Base-by-base conservation (phyloP, 2,797 vertebrate genomes). In the Enteromius argenteus region DNA sequence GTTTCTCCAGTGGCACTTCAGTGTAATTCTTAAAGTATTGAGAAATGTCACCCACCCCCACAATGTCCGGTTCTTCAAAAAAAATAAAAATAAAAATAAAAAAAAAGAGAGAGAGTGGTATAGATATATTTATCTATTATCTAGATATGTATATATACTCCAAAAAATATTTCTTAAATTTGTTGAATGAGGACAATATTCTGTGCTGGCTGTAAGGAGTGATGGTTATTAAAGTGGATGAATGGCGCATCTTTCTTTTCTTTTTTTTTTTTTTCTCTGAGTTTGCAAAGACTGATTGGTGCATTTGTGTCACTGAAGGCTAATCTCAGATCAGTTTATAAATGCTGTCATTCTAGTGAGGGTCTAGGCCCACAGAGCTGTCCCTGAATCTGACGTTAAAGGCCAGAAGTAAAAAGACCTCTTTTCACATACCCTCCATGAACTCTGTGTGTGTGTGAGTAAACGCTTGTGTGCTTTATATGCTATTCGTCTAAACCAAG, bases 121-220 rank as follows among this genome's bases (percentile, higher is more conserved):
- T 91, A 91, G 84, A 89, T 89, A 91, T 92, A 89, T 93, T 87
- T 91, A 88, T 92, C 90, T 91, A 90, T 94, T 91, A 92, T 94
- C 91, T 92, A 90, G 89, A 91, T 93, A 91, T 93, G 83, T 92
- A 90, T 86, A 83, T 92, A 88, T 93, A 92, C 88, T 92, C 91
- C 89, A 77, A 85, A 85, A 90, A 91, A 89, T 93, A 90, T 92
- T 87, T 90, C 90, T 88, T 91, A 84, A 77, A 90, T 87, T 91
- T 91, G 88, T 89, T 87, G 74, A 91, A 87, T 86, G 89, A 91
- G 91, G 89, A 93, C 87, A 92, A 89, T 91, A 81, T 88, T 85
- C 56, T 84, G 87, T 85, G 85, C 80, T 64, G 84, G 81, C 44
- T 86, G 77, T 23, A 84, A 68, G 73, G 72, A 80, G 58, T 75